Percentiles rank a stretch among this genome's conserved stretches.
Evolutionary conservation across 2,888 invertebrate genomes (phyloP).

Genomic region (Scrobipalpa costella): DNA sequence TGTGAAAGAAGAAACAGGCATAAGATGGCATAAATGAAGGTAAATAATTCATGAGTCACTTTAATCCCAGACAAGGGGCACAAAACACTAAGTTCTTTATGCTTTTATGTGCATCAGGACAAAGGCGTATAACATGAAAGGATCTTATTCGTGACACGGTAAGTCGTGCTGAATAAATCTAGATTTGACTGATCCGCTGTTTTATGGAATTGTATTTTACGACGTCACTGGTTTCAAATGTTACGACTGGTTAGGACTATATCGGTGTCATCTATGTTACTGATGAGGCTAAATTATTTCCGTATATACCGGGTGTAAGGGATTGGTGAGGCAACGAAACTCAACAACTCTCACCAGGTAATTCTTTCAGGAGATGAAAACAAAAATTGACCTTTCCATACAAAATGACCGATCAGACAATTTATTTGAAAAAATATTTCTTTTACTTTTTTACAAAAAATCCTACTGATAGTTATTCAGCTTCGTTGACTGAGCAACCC

Average conservation of each 20-base stretch:
- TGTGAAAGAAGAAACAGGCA: slow-evolving; percentile 25
- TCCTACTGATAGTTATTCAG: no score
- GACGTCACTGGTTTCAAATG: slow-evolving; percentile 29
- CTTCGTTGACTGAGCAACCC: no score
- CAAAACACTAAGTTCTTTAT: slow-evolving; percentile 27
- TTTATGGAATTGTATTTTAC: neutral
- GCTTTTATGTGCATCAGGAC: slow-evolving; percentile 41
- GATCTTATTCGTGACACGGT: slow-evolving; percentile 57
- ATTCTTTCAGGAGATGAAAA: no score
- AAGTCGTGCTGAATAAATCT: slow-evolving; percentile 56
- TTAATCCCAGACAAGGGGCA: slow-evolving; percentile 43
- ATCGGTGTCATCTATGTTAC: neutral
- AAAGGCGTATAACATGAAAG: slow-evolving; percentile 63
- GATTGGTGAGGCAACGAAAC: no score
- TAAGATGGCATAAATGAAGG: slow-evolving; percentile 49
- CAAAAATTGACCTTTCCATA: no score
- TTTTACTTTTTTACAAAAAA: no score
- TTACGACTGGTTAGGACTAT: slow-evolving; percentile 11
- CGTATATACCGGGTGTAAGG: no score
- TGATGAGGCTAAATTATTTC: neutral
- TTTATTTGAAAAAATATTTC: no score
- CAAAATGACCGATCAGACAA: no score
- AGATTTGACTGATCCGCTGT: slow-evolving; percentile 45
- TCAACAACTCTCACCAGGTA: no score
- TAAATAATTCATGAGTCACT: slow-evolving; percentile 74